Evolutionary conservation across 2,797 vertebrate genomes (phyloP), one percentile per base, ranked within the genome.

Genomic region (Erethizon dorsatum): DNA sequence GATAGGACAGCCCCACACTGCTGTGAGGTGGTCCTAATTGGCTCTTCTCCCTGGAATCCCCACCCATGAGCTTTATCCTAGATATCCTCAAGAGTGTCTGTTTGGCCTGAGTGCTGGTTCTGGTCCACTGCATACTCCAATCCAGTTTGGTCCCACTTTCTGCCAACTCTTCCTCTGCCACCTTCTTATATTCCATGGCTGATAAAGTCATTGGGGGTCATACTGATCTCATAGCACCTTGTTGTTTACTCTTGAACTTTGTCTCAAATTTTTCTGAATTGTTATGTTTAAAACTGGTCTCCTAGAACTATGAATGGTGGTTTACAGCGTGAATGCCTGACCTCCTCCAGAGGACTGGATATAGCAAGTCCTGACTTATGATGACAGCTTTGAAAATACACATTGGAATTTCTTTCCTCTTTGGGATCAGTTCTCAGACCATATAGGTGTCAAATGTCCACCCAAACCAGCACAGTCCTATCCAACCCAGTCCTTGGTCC

Each of bases 51-150:
- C 67, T 84, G 6, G 22, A 85, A 37, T 52, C 33, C 18, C 24
- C 14, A 17, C 3, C 6, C 20, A n/a, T 10, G 11, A n/a, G n/a
- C 28, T 57, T 2, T 31, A 22, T 37, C 10, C 69, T 41, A 41
- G 83, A 18, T 6, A 41, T n/a, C 22, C 52, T 47, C 3, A 0
- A 20, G 83, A 13, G 6, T 75, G 22, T 45, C 63, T 45, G 0
- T 61, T n/a, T 63, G 33, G 15, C 6, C 14, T 3, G 15, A 77
- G n/a, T 82, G 50, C 82, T 92, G 24, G 3, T 33, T 33, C 61
- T 50, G 26, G n/a, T 1, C 17, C 59, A 22, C 11, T 1, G 2
- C 4, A 5, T 28, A 5, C 12, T 6, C 5, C 10, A 10, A 0
- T 5, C 9, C 11, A 18, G 28, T 9, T 86, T 24, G 4, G 26